Percentiles rank a stretch among this genome's conserved stretches.
These are phyloP conservation scores for Sebastes oblongus DNA, from an alignment of 2,797 vertebrate species.

Conservation along the genomic window DNA sequence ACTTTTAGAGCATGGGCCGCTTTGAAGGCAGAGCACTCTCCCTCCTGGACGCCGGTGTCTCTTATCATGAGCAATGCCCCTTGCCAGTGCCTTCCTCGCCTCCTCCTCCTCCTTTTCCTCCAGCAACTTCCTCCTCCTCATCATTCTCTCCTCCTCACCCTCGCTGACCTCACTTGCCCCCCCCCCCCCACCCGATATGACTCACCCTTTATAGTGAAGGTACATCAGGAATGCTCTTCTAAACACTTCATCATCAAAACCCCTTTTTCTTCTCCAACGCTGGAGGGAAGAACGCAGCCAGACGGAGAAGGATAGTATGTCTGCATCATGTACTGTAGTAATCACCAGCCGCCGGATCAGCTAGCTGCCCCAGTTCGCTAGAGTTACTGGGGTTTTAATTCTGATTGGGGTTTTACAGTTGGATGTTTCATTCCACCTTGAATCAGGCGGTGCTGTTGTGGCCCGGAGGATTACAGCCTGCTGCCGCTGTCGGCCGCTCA, in stretches of 20 bases:
- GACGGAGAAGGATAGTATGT: constrained; percentile 44
- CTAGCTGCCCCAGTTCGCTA: constrained; percentile 56
- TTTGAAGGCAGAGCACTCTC: constrained; percentile 66
- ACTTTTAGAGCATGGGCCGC: constrained; percentile 52
- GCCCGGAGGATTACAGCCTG: constrained; percentile 63
- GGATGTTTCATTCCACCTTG: constrained; percentile 71
- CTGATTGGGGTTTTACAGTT: constrained; percentile 70
- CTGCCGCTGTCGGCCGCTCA: constrained; percentile 61
- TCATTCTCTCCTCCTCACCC: constrained; percentile 52
- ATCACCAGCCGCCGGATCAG: constrained; percentile 61
- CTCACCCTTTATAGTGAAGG: constrained; percentile 57
- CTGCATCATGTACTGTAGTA: constrained; percentile 54
- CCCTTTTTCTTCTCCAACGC: constrained; percentile 34
- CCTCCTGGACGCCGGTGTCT: constrained; percentile 52
- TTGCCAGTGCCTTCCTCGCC: constrained; percentile 27
- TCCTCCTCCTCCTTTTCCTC: constrained; percentile 12
- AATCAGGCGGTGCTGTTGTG: constrained; percentile 62
- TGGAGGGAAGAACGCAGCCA: constrained; percentile 22
- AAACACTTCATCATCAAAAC: constrained; percentile 64
- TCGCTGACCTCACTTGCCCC: constrained; percentile 43
- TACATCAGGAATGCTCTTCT: constrained; percentile 52
- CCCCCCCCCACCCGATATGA: constrained; percentile 27
- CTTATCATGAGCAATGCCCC: constrained; percentile 59
- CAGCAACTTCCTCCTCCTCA: constrained; percentile 50
- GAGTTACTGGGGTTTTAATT: constrained; percentile 67